These are phyloP conservation scores for Myotis myotis DNA, from an alignment of 2,797 vertebrate species.

Conservation along the genomic window DNA sequence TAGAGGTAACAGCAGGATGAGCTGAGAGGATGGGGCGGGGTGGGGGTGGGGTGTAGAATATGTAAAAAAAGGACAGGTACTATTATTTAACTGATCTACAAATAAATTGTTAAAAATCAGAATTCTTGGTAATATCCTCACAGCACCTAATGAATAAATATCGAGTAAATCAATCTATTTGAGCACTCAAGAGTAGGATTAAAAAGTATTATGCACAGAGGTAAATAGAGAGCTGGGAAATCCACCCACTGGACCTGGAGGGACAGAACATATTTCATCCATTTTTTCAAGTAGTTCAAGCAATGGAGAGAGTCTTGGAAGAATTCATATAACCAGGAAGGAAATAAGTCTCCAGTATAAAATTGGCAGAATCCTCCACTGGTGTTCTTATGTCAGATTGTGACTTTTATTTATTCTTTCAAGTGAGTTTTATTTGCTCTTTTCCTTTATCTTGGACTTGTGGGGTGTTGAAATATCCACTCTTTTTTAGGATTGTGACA, in stretches of 20 bases:
- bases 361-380: not conserved
- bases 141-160: slow-evolving; percentile 52
- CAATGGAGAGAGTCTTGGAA: slow-evolving; percentile 32
- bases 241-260: not conserved
- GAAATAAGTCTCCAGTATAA: not conserved
- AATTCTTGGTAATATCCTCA: slow-evolving; percentile 55
- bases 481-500: not conserved
- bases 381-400: not conserved
- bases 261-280: slow-evolving; percentile 10
- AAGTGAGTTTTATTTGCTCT: not conserved
- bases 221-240: slow-evolving; percentile 43
- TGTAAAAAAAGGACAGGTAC: not conserved
- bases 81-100: slow-evolving; percentile 30
- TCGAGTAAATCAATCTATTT: slow-evolving; percentile 53
- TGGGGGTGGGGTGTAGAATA: too few relatives aligned
- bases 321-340: not conserved
- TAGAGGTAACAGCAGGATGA: not conserved
- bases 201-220: slow-evolving; percentile 49
- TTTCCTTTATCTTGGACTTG: not conserved
- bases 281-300: not conserved
- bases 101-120: slow-evolving; percentile 56
- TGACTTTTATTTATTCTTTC: slow-evolving; percentile 12
- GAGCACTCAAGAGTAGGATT: slow-evolving; percentile 46
- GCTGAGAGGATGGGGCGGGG: not conserved
- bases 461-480: not conserved